phyloP scores from a whole-genome alignment of 30 jellyfish, hydroid and myxozoan genomes.

The Clytia hemisphaerica region DNA sequence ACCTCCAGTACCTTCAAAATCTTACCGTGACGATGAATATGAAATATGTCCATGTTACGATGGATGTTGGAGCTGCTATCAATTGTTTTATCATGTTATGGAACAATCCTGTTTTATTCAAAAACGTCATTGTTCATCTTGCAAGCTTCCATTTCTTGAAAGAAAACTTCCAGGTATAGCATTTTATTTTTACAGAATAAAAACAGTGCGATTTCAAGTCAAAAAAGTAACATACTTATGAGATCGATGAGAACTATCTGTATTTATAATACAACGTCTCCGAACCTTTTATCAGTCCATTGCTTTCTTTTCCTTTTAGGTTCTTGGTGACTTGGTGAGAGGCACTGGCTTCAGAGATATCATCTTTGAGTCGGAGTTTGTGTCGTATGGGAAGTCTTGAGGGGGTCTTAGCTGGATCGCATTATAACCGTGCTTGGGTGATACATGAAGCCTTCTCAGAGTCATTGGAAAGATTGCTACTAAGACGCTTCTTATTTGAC shows the following conservation, averaged over 20 bases:
- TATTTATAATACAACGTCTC: too few species aligned
- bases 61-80: conserved; percentile 43
- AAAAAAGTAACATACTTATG: too few species aligned
- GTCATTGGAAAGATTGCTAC: conserved; percentile 29
- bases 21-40: conserved; percentile 6
- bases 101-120: conserved; percentile 31
- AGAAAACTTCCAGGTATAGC: conserved; percentile 19
- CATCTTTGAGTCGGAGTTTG: background rate
- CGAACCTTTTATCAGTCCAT: too few species aligned
- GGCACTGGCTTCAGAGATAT: background rate
- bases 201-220: too few species aligned
- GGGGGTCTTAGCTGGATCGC: conserved; percentile 41
- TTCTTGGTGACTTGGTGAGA: too few species aligned
- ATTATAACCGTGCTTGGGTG: conserved; percentile 42
- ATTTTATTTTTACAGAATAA: too few species aligned
- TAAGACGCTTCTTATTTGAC: conserved; percentile 15
- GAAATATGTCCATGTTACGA: conserved; percentile 30
- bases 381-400: background rate
- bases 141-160: conserved; percentile 41
- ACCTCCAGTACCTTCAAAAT: background rate
- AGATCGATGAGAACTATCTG: too few species aligned
- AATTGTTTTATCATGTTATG: conserved; percentile 26
- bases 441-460: conserved; percentile 21
- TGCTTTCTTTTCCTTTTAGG: too few species aligned
- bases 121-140: conserved; percentile 26